These are phyloP conservation scores for Nixonia krombeini DNA, from an alignment of 1,140 invertebrate species.

Conservation along the genomic window DNA sequence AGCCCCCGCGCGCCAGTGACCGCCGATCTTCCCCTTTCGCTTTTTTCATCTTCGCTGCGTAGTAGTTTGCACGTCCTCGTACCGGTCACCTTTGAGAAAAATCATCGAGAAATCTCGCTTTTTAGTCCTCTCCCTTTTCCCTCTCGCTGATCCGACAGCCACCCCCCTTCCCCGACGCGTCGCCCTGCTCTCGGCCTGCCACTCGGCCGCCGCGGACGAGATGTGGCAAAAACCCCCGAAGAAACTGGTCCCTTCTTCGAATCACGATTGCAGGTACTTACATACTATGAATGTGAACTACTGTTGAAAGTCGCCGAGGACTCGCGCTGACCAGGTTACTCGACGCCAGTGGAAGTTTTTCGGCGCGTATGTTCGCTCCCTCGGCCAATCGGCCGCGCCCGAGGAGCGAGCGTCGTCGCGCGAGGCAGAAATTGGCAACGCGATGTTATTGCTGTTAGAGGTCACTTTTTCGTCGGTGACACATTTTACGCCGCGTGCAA, in stretches of 20 bases:
- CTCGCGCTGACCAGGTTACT: conserved; percentile 49
- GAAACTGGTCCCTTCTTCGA: conserved; percentile 52
- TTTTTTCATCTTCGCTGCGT: conserved; percentile 30
- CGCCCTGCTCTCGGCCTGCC: neutral
- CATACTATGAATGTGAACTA: conserved; percentile 50
- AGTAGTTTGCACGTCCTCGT: conserved; percentile 33
- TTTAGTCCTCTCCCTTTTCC: conserved; percentile 24
- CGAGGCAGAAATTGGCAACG: no score
- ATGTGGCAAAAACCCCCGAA: conserved; percentile 45
- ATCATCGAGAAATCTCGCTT: conserved; percentile 49
- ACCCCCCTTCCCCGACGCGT: conserved; percentile 4
- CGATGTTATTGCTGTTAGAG: no score
- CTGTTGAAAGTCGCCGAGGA: conserved; percentile 46
- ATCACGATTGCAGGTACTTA: conserved; percentile 50
- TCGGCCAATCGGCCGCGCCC: no score
- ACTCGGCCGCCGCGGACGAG: conserved; percentile 29
- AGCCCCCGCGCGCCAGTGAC: no score
- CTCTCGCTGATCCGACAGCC: no score
- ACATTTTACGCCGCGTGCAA: no score
- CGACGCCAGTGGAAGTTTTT: conserved; percentile 45
- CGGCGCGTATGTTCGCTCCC: no score
- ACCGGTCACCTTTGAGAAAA: conserved; percentile 51
- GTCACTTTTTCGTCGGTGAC: no score
- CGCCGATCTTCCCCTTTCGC: conserved; percentile 13
- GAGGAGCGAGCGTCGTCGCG: no score